Evolutionary conservation across 2,888 invertebrate genomes (phyloP).

Genomic region (Strigamia maritima): DNA sequence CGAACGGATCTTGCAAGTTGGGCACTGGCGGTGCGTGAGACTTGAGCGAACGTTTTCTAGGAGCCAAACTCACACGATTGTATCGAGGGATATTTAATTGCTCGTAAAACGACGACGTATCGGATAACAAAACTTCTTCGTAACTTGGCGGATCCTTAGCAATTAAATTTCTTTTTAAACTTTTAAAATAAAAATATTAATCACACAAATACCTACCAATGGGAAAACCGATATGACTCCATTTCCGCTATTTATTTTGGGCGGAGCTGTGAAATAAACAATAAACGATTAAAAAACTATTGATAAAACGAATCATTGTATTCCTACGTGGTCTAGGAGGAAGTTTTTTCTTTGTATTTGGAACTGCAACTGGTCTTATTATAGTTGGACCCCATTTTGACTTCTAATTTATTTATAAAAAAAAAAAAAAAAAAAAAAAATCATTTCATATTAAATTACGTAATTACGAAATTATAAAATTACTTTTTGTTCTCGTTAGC

Average conservation of each 20-base stretch:
- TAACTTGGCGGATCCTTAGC: constrained; percentile 1
- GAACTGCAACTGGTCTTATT: not conserved
- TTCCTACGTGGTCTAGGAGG: not conserved
- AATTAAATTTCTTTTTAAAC: not conserved
- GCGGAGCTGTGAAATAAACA: not conserved
- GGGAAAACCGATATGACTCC: constrained; percentile 1
- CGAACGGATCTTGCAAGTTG: not conserved
- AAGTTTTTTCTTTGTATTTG: not conserved
- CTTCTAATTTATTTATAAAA: not conserved
- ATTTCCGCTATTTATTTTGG: not conserved
- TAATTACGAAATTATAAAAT: no score
- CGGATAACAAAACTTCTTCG: not conserved
- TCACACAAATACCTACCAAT: not conserved
- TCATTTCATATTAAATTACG: not conserved
- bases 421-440: not conserved
- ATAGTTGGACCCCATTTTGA: not conserved
- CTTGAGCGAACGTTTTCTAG: not conserved
- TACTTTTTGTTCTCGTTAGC: not conserved
- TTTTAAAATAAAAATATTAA: not conserved
- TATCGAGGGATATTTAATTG: not conserved
- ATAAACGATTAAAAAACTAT: not conserved
- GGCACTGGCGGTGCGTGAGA: not conserved
- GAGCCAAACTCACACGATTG: not conserved
- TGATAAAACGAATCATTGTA: not conserved
- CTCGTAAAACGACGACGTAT: not conserved